Evolutionary conservation across 2,888 invertebrate genomes (phyloP).

Genomic region (Matsumyia berberina): DNA sequence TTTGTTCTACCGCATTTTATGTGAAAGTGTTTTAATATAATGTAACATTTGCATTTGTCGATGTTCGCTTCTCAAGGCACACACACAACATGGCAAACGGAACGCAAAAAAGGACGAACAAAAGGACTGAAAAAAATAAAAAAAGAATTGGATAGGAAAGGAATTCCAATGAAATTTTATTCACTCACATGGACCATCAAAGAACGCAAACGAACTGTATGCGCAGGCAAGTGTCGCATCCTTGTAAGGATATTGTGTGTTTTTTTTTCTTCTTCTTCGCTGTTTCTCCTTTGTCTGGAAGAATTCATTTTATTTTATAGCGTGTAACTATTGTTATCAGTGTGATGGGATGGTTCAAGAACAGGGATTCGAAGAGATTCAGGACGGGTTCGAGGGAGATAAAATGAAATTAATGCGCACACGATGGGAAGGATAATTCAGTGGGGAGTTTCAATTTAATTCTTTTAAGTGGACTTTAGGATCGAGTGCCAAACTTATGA

Average conservation of each 20-base stretch:
- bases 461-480: neutral
- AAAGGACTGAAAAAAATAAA: neutral
- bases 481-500: neutral
- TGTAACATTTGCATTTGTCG: conserved; percentile 74
- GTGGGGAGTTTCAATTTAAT: conserved; percentile 2
- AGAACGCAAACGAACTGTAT: conserved; percentile 20
- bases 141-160: conserved; percentile 26
- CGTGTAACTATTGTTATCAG: conserved; percentile 30
- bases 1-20: conserved; percentile 79
- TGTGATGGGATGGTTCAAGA: conserved; percentile 9
- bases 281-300: conserved; percentile 11
- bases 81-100: conserved; percentile 15
- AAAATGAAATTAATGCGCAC: conserved; percentile 14
- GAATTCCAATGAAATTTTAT: conserved; percentile 68
- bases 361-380: neutral
- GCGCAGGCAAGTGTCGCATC: conserved; percentile 31
- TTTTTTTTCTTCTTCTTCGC: no score
- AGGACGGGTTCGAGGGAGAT: neutral
- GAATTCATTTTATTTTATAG: conserved; percentile 35
- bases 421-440: neutral
- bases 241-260: conserved; percentile 32
- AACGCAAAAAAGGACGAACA: neutral
- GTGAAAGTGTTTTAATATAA: conserved; percentile 75
- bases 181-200: conserved; percentile 65
- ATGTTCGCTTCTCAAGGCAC: conserved; percentile 27